Conservation (phyloP, 1,140 invertebrate species). For the Copidosoma floridanum region DNA sequence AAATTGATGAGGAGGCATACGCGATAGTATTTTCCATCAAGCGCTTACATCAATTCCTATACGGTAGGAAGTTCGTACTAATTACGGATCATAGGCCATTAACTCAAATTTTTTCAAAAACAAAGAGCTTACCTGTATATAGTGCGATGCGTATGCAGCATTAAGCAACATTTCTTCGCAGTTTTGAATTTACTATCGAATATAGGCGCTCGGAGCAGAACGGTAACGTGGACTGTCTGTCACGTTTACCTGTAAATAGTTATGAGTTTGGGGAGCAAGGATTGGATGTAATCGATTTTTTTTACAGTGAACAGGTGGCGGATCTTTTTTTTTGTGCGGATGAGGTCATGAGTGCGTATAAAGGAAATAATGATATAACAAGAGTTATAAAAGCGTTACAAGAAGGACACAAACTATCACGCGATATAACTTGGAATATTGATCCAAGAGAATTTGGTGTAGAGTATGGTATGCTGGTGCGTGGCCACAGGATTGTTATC, state of each 20-base stretch:
- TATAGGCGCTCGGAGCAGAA: constrained; percentile 15
- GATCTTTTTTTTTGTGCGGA: neutral
- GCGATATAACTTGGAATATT: neutral
- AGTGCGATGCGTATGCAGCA: constrained; percentile 32
- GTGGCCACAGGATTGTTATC: neutral
- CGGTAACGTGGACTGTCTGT: neutral
- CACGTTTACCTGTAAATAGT: no score
- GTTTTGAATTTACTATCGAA: constrained; percentile 32
- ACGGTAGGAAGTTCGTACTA: constrained; percentile 37
- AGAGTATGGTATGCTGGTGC: neutral
- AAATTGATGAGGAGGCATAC: constrained; percentile 55
- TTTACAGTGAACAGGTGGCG: neutral
- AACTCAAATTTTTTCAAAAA: constrained; percentile 37
- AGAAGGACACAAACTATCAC: neutral
- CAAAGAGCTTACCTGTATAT: constrained; percentile 34
- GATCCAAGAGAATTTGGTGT: neutral
- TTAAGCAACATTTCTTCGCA: constrained; percentile 35
- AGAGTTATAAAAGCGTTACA: neutral
- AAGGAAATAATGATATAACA: neutral
- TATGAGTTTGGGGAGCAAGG: no score
- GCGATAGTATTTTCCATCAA: constrained; percentile 53
- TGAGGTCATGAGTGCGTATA: neutral
- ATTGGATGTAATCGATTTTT: neutral
- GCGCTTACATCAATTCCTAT: constrained; percentile 50
- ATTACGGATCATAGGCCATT: constrained; percentile 44